Percentiles rank a stretch among this genome's conserved stretches.
Evolutionary conservation across 2,888 invertebrate genomes (phyloP).

Genomic region (Caenorhabditis virilis): DNA sequence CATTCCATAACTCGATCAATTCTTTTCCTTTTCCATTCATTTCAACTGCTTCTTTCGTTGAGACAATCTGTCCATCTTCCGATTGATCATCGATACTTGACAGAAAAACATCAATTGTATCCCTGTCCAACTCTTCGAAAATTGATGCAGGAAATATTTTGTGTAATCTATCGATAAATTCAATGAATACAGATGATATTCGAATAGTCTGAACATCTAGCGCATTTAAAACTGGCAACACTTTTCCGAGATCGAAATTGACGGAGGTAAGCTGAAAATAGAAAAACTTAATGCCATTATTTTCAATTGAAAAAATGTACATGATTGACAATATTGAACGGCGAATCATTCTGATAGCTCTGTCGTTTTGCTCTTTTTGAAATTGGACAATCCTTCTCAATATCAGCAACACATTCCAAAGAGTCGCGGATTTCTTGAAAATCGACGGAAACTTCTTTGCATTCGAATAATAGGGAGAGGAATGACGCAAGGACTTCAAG

Average conservation of each 20-base stretch:
- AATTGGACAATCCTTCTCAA: conserved; percentile 36
- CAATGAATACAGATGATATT: conserved; percentile 44
- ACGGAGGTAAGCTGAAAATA: conserved; percentile 1
- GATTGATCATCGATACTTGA: conserved; percentile 37
- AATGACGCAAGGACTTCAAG: conserved; percentile 39
- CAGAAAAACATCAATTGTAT: conserved; percentile 33
- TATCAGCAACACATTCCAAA: conserved; percentile 30
- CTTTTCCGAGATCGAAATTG: conserved; percentile 10
- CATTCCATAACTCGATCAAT: conserved; percentile 39
- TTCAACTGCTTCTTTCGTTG: conserved; percentile 27
- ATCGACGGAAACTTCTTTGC: conserved; percentile 23
- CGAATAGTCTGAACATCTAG: conserved; percentile 51
- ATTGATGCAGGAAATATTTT: conserved; percentile 24
- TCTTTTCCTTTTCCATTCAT: background rate
- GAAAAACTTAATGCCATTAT: background rate
- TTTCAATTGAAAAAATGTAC: too few relatives aligned
- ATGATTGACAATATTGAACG: conserved; percentile 17
- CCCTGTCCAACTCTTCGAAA: conserved; percentile 5
- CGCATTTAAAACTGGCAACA: conserved; percentile 42
- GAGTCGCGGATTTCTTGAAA: conserved; percentile 16
- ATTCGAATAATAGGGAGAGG: conserved; percentile 33
- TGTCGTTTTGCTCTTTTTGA: conserved; percentile 1
- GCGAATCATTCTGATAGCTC: conserved; percentile 19
- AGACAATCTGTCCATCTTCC: conserved; percentile 27
- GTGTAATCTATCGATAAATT: conserved; percentile 42